phyloP scores from a whole-genome alignment of 2,113 vertebrate genomes.

The Candoia aspera region DNA sequence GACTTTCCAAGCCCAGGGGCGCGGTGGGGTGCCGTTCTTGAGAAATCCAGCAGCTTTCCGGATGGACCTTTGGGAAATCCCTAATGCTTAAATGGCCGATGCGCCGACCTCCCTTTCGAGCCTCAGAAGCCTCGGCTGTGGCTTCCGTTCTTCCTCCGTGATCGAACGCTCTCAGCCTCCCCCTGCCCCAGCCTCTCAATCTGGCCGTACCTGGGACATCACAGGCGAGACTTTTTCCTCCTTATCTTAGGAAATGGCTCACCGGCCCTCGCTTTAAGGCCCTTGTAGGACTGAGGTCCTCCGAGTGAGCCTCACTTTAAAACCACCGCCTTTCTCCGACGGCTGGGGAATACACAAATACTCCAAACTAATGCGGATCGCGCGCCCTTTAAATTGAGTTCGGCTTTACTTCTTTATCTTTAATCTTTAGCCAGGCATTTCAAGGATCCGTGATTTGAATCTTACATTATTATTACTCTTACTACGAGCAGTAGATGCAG shows the following conservation, averaged over 20 bases:
- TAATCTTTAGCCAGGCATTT: neutral
- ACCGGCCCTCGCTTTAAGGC: neutral
- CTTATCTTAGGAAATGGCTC: neutral
- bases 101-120: neutral
- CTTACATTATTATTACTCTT: neutral
- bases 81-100: neutral
- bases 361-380: neutral
- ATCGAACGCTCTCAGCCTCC: neutral
- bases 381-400: neutral
- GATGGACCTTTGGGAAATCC: neutral
- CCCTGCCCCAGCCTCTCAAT: neutral
- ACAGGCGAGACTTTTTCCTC: neutral
- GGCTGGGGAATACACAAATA: neutral
- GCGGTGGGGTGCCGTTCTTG: neutral
- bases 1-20: neutral
- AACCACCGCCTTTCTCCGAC: neutral
- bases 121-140: too few relatives aligned
- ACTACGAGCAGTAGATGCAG: neutral
- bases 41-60: neutral
- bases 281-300: neutral
- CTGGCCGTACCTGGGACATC: neutral
- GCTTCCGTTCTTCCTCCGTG: neutral
- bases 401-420: neutral
- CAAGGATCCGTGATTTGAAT: neutral
- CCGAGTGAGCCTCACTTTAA: neutral